phyloP scores from a whole-genome alignment of 2,888 invertebrate species.

The Coleophora deauratella region DNA sequence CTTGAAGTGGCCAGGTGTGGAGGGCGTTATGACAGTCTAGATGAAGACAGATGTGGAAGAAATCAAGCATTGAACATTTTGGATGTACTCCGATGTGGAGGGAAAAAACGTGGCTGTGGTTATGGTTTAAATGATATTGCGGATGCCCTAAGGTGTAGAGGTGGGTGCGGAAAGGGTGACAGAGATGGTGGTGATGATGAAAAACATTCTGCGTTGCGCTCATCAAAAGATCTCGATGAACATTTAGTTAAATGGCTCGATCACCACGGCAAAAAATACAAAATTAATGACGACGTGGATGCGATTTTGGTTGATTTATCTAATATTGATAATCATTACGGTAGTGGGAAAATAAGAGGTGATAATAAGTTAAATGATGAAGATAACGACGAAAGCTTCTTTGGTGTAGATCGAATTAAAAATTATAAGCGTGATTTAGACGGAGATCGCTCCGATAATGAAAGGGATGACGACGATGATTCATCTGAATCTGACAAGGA shows the following conservation, averaged over 20 bases:
- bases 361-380: background rate
- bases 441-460: background rate
- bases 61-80: no score
- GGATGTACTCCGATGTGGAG: no score
- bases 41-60: no score
- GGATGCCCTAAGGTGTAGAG: no score
- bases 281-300: slow-evolving; percentile 29
- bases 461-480: no score
- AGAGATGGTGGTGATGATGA: slow-evolving; percentile 4
- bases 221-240: background rate
- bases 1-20: no score
- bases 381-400: background rate
- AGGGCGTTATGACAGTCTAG: no score
- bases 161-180: background rate
- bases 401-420: background rate
- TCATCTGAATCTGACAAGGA: no score
- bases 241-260: background rate
- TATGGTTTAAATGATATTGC: slow-evolving; percentile 3
- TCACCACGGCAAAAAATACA: slow-evolving; percentile 18
- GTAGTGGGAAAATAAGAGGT: background rate
- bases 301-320: slow-evolving; percentile 30
- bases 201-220: background rate
- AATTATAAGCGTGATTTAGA: background rate
- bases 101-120: background rate
- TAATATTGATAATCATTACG: slow-evolving; percentile 6